Percentiles rank a stretch among this genome's conserved stretches.
Evolutionary conservation across 1,140 invertebrate species (phyloP).

Genomic region (Araneus ventricosus): DNA sequence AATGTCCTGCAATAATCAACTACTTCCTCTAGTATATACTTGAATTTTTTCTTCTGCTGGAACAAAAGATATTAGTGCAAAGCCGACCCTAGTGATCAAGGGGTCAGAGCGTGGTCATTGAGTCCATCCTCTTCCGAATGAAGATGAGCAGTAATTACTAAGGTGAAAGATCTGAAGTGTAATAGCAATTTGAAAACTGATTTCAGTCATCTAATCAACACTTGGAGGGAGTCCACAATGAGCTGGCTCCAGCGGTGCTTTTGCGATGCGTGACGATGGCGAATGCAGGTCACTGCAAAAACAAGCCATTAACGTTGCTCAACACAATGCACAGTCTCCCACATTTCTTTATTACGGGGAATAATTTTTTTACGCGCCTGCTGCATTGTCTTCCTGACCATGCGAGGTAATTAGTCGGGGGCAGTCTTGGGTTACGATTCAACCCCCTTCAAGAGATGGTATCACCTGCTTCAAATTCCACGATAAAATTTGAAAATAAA

Average conservation of each 20-base stretch:
- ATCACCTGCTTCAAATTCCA: slow-evolving; percentile 36
- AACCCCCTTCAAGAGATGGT: neutral
- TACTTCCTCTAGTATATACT: neutral
- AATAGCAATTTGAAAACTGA: slow-evolving; percentile 26
- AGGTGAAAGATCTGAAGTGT: slow-evolving; percentile 18
- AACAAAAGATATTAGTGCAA: neutral
- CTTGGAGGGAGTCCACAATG: slow-evolving; percentile 37
- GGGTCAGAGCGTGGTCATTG: neutral
- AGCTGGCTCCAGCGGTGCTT: neutral
- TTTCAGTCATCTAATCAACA: slow-evolving; percentile 56
- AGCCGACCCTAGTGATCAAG: slow-evolving; percentile 14
- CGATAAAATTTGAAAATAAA: slow-evolving; percentile 51
- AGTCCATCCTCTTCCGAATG: neutral
- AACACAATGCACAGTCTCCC: slow-evolving; percentile 52
- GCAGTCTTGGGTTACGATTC: slow-evolving; percentile 13
- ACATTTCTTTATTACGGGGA: slow-evolving; percentile 49
- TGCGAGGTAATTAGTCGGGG: slow-evolving; percentile 46
- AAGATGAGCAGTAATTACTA: slow-evolving; percentile 5
- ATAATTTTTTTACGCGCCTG: slow-evolving; percentile 44
- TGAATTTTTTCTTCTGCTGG: neutral
- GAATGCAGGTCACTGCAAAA: slow-evolving; percentile 63
- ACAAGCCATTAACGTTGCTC: slow-evolving; percentile 60
- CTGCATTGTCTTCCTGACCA: slow-evolving; percentile 55
- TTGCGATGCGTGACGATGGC: slow-evolving; percentile 54
- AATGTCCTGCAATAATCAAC: neutral